Conservation (phyloP, 2,797 vertebrate species). For the Microchirus variegatus region DNA sequence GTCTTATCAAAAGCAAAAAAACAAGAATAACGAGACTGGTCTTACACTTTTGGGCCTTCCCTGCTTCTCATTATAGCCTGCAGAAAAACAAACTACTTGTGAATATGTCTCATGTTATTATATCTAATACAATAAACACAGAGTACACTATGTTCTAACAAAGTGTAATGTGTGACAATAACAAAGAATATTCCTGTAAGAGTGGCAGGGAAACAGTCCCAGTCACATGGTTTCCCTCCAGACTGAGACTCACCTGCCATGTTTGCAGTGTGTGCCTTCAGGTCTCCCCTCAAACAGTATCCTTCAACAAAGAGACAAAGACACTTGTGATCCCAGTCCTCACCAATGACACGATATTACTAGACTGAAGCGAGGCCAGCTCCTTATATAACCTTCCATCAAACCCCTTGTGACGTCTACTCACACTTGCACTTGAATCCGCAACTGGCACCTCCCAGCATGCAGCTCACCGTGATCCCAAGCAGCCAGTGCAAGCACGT, state of each 20-base stretch:
- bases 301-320: constrained; percentile 47
- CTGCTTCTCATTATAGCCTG: constrained; percentile 53
- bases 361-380: constrained; percentile 1
- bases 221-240: neutral
- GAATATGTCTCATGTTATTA: neutral
- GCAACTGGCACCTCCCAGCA: constrained; percentile 7
- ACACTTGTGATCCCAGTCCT: constrained; percentile 7
- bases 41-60: constrained; percentile 55
- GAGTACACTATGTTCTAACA: neutral
- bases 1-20: neutral
- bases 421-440: neutral
- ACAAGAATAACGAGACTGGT: constrained; percentile 10
- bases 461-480: neutral
- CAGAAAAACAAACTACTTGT: constrained; percentile 26
- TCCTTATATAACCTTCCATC: constrained; percentile 59
- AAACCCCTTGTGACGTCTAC: constrained; percentile 29
- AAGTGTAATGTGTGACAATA: neutral
- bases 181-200: neutral
- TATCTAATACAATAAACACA: neutral
- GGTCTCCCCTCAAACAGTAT: constrained; percentile 39
- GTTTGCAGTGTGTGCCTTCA: constrained; percentile 26
- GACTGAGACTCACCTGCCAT: constrained; percentile 77
- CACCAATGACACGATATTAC: neutral
- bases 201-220: neutral
- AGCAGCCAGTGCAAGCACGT: constrained; percentile 2